Evolutionary conservation across 2,797 vertebrate genomes (phyloP), one percentile per base, ranked within the genome.

Genomic region (Coranthus polyacanthus): DNA sequence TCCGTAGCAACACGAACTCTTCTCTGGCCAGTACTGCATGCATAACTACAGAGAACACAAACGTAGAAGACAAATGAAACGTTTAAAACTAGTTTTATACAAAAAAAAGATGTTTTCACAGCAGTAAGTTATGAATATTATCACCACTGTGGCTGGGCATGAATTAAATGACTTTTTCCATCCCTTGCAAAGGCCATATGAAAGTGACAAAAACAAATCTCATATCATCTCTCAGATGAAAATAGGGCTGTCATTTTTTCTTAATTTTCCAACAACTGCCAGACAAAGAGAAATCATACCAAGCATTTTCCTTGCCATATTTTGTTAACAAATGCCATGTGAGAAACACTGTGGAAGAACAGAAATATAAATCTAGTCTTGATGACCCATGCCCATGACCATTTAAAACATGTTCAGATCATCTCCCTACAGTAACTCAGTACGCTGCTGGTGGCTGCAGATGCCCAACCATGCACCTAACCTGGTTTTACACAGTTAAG

Each of bases 21-120:
- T 98, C 90, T 99, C 97, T 0, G 97, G 97, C 97, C 97, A 99
- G 90, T 99, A 99, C 92, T 98, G 97, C 95, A 98, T 96, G 83
- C 97, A 98, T 55, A 98, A 91, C 97, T 98, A 61, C 5, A 41
- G 11, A 50, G 47, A 39, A 46, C 4, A 47, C 12, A 45, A 12
- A 5, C 1, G 17, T 0, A 37, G 20, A 5, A 16, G 13, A 44
- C 8, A 5, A n/a, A 21, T 20, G 5, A 9, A 6, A 50, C 16
- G 26, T 12, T 38, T 38, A n/a, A 15, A n/a, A 13, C 6, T 29
- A 7, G 8, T 29, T 29, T 29, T 29, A 2, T 29, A 29, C 26
- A 24, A 24, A 3, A 18, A n/a, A 57, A 60, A 10, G 3, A 21
- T 18, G 18, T 53, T 45, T 36, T 55, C 43, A 63, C 5, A 42